These are phyloP conservation scores for Halcyon malimbica DNA, from an alignment of 2,113 vertebrate species.

Conservation along the genomic window DNA sequence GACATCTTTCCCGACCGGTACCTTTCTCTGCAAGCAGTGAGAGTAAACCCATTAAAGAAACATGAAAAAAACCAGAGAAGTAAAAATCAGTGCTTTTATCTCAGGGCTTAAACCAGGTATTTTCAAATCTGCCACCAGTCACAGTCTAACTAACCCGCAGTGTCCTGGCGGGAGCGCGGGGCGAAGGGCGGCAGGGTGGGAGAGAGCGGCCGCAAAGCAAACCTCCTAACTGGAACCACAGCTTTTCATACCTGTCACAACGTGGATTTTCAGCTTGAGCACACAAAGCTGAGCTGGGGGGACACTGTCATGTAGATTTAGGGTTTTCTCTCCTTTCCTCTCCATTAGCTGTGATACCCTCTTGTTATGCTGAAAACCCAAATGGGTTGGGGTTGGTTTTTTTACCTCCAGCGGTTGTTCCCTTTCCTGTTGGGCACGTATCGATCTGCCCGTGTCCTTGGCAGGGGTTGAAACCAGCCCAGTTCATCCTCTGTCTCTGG, in stretches of 20 bases:
- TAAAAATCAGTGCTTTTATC: not conserved
- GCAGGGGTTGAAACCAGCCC: not conserved
- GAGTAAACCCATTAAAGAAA: not conserved
- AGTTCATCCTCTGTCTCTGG: not conserved
- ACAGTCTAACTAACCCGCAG: rapidly evolving
- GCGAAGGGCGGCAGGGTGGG: not conserved
- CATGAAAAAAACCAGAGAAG: not conserved
- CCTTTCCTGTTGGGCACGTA: not conserved
- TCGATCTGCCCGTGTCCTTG: not conserved
- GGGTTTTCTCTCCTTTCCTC: constrained; percentile 12
- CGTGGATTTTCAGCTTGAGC: constrained; percentile 35
- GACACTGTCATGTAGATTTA: constrained; percentile 61
- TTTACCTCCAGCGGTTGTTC: not conserved
- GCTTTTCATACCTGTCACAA: constrained; percentile 44
- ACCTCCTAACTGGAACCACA: not conserved
- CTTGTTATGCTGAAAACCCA: not conserved
- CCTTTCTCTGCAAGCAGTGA: not conserved
- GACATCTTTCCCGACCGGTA: not conserved
- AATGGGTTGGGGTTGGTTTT: not conserved
- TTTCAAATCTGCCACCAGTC: not conserved
- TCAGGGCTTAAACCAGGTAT: not conserved
- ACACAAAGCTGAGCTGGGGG: constrained; percentile 44
- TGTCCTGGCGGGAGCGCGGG: not conserved
- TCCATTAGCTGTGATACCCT: constrained; percentile 46
- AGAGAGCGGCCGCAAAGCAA: not conserved